A percentile compares a stretch with the other conserved stretches of the same genome.
Evolutionary conservation across 1,140 invertebrate species (phyloP).

Genomic region (Cotesia glomerata): DNA sequence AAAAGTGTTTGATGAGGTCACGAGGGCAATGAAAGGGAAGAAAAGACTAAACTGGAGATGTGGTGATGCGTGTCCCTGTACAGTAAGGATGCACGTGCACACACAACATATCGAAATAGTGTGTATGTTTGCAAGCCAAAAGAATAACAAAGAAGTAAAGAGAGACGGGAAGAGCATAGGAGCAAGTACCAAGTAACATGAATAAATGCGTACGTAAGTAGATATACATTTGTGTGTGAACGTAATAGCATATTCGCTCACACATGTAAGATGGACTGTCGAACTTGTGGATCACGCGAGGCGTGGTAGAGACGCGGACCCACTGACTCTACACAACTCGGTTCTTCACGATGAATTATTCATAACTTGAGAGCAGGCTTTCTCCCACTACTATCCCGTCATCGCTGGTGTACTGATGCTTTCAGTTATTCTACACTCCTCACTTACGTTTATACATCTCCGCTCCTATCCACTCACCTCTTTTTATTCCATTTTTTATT

Average conservation of each 20-base stretch:
- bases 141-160: conserved; percentile 1
- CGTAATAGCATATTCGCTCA: conserved; percentile 11
- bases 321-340: conserved; percentile 40
- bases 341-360: conserved; percentile 55
- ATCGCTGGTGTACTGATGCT: conserved; percentile 11
- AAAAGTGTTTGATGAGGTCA: conserved; percentile 13
- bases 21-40: conserved; percentile 4
- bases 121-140: neutral
- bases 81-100: conserved; percentile 20
- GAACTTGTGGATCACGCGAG: conserved; percentile 48
- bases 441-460: conserved; percentile 36
- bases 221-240: conserved; percentile 8
- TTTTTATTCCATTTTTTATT: neutral
- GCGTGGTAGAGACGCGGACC: conserved; percentile 49
- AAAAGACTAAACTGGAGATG: neutral
- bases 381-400: conserved; percentile 15
- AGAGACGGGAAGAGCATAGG: neutral
- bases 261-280: conserved; percentile 24
- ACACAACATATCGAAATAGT: conserved; percentile 7
- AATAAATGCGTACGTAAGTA: conserved; percentile 14
- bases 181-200: conserved; percentile 15
- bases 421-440: conserved; percentile 32
- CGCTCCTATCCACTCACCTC: conserved; percentile 12
- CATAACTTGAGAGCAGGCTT: conserved; percentile 40
- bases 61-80: conserved; percentile 1